Evolutionary conservation across 2,888 invertebrate genomes (phyloP).

Genomic region (Seira ritae): DNA sequence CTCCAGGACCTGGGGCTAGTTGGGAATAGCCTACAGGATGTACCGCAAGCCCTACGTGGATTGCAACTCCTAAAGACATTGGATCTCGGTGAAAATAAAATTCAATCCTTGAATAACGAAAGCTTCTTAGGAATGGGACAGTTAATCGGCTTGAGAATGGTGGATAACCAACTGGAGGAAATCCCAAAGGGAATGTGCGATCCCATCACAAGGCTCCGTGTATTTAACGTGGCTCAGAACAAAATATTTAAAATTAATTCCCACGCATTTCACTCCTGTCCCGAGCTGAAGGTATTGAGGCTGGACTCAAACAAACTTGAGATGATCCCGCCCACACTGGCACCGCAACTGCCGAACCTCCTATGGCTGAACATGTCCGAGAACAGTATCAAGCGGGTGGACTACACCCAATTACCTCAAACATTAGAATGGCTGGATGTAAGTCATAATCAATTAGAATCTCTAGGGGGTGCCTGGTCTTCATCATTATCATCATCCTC

Average conservation of each 20-base stretch:
- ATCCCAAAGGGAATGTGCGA: constrained; percentile 86
- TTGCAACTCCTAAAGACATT: constrained; percentile 84
- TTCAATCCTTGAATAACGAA: constrained; percentile 83
- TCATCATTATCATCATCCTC: constrained; percentile 18
- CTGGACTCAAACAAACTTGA: constrained; percentile 87
- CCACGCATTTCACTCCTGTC: constrained; percentile 85
- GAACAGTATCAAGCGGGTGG: constrained; percentile 85
- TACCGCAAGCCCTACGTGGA: constrained; percentile 84
- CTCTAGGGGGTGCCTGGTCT: constrained; percentile 73
- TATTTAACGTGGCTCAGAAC: constrained; percentile 88
- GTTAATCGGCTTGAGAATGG: constrained; percentile 85
- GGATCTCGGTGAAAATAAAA: constrained; percentile 88
- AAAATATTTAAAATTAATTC: constrained; percentile 86
- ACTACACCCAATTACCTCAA: constrained; percentile 86
- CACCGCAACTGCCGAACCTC: constrained; percentile 79
- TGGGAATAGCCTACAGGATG: constrained; percentile 83
- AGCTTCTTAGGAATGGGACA: constrained; percentile 86
- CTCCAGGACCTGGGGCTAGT: constrained; percentile 86
- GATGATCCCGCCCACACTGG: constrained; percentile 77
- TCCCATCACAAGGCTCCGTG: constrained; percentile 83
- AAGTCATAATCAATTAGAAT: constrained; percentile 84
- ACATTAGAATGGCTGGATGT: constrained; percentile 88
- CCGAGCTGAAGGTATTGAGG: constrained; percentile 84
- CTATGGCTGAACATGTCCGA: constrained; percentile 89
- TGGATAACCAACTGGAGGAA: constrained; percentile 87